Conservation (phyloP, 2,888 invertebrate species). For the Eutolmus rufibarbis region DNA sequence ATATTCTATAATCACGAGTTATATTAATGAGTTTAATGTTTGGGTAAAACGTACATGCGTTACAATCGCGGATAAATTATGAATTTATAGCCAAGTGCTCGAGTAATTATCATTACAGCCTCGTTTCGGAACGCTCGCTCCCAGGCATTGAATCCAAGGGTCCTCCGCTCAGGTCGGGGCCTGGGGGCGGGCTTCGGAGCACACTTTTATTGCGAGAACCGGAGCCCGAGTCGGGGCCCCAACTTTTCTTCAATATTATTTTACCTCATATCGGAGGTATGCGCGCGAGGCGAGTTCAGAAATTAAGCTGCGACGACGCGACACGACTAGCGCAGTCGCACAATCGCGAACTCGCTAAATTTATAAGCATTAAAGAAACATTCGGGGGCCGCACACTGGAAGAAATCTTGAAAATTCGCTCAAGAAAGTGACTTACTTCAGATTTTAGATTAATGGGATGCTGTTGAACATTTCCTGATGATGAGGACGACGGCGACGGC, state of each 20-base stretch:
- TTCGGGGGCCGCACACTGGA: too few species aligned
- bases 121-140: slow-evolving; percentile 36
- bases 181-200: slow-evolving; percentile 20
- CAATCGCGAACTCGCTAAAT: background rate
- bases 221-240: background rate
- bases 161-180: slow-evolving; percentile 18
- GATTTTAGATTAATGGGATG: slow-evolving; percentile 54
- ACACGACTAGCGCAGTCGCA: background rate
- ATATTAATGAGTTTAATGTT: slow-evolving; percentile 58
- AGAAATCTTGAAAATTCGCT: background rate
- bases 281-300: background rate
- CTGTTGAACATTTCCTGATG: slow-evolving; percentile 49
- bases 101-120: slow-evolving; percentile 46
- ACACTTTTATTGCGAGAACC: background rate
- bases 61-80: slow-evolving; percentile 48
- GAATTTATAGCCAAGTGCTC: slow-evolving; percentile 45
- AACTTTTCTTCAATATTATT: background rate
- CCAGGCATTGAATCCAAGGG: slow-evolving; percentile 21
- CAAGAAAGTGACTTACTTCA: slow-evolving; percentile 51
- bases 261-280: background rate
- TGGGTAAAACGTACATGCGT: slow-evolving; percentile 44
- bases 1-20: slow-evolving; percentile 59
- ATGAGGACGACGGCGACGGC: slow-evolving; percentile 51
- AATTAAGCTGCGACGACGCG: background rate
- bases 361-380: background rate